A percentile compares a stretch with the other conserved stretches of the same genome.
These are phyloP conservation scores for Samia ricini DNA, from an alignment of 1,140 invertebrate genomes.

Conservation along the genomic window DNA sequence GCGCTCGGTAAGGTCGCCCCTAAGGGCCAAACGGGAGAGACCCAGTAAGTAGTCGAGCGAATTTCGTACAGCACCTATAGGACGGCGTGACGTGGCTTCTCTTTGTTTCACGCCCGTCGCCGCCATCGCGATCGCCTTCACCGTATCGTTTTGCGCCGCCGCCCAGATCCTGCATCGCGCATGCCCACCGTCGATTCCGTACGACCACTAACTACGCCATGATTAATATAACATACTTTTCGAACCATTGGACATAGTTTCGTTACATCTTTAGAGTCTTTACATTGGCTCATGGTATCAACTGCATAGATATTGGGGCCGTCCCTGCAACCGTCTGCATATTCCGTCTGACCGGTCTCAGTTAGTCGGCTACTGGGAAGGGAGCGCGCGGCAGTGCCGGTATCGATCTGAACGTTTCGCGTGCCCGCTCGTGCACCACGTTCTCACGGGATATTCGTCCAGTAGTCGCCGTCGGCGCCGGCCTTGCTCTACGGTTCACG, in stretches of 20 bases:
- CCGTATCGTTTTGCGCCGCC: conserved; percentile 39
- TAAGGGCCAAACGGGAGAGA: conserved; percentile 6
- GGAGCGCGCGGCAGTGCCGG: conserved; percentile 55
- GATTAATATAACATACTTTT: conserved; percentile 52
- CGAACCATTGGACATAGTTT: conserved; percentile 36
- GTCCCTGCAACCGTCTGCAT: conserved; percentile 19
- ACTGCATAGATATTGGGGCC: conserved; percentile 20
- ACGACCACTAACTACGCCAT: conserved; percentile 53
- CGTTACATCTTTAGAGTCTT: conserved; percentile 32
- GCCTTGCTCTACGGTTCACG: conserved; percentile 67
- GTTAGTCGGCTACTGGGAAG: conserved; percentile 50
- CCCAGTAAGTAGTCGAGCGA: conserved; percentile 19
- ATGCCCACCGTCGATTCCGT: conserved; percentile 49
- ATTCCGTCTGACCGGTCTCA: conserved; percentile 28
- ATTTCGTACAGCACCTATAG: conserved; percentile 34
- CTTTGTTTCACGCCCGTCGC: conserved; percentile 54
- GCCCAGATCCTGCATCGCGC: conserved; percentile 55
- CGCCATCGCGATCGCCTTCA: conserved; percentile 39
- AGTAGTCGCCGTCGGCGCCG: conserved; percentile 70
- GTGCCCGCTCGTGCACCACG: conserved; percentile 62
- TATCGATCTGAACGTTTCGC: conserved; percentile 69
- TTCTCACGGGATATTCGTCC: conserved; percentile 68
- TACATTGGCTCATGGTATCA: conserved; percentile 29
- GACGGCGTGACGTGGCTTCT: conserved; percentile 41
- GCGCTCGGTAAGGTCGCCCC: conserved; percentile 23